Evolutionary conservation across 2,113 vertebrate genomes (phyloP).

Genomic region (Misgurnus anguillicaudatus): DNA sequence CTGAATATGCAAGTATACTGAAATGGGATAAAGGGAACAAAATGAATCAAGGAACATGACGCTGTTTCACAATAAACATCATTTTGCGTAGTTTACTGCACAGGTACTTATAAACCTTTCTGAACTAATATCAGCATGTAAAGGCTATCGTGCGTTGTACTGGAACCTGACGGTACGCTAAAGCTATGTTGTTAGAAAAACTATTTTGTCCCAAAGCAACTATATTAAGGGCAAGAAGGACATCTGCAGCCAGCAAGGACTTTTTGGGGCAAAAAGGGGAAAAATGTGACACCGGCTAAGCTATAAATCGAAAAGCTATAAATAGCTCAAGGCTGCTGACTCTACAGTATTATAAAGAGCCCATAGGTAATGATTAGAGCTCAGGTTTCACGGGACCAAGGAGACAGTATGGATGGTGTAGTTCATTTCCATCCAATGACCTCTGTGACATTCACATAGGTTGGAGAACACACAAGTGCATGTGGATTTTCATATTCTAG

Average conservation of each 20-base stretch:
- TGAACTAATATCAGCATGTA: too few species aligned
- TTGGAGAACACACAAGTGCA: not conserved
- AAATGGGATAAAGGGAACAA: too few species aligned
- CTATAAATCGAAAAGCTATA: constrained; percentile 46
- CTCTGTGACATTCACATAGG: constrained; percentile 33
- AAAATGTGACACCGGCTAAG: constrained; percentile 19
- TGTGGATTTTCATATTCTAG: not conserved
- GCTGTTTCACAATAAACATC: too few species aligned
- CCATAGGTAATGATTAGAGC: constrained; percentile 48
- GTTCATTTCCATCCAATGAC: constrained; percentile 20
- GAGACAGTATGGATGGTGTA: constrained; percentile 34
- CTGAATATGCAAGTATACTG: too few species aligned
- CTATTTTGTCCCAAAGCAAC: not conserved
- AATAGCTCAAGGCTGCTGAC: constrained; percentile 50
- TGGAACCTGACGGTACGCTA: too few species aligned
- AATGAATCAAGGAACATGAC: too few species aligned
- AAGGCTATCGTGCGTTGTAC: too few species aligned
- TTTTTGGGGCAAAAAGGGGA: not conserved
- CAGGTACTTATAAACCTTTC: too few species aligned
- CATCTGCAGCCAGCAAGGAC: constrained; percentile 5
- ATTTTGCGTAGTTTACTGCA: too few species aligned
- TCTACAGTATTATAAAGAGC: constrained; percentile 36
- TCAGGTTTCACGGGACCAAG: constrained; percentile 41
- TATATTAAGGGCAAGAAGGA: not conserved
- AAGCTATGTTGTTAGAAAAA: too few species aligned